Evolutionary conservation across 2,797 vertebrate genomes (phyloP).

Genomic region (Potorous gilbertii): DNA sequence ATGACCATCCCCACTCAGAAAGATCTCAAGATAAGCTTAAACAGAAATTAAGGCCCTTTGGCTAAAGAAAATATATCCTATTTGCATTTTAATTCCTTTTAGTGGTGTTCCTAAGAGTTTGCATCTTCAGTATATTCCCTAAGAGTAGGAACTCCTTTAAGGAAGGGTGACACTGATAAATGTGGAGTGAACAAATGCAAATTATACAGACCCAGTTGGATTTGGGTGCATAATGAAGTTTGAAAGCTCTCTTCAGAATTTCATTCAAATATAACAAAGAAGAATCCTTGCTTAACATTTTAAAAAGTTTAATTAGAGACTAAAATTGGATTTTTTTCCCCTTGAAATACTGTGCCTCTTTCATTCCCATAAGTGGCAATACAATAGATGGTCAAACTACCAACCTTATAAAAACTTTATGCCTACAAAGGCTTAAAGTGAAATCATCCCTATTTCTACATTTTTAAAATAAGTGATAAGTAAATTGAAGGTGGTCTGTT

Average conservation of each 20-base stretch:
- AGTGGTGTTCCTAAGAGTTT: background rate
- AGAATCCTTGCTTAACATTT: background rate
- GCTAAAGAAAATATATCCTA: background rate
- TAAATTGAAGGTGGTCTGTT: constrained; percentile 25
- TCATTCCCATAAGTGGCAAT: background rate
- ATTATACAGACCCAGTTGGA: background rate
- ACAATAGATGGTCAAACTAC: background rate
- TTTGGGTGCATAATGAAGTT: background rate
- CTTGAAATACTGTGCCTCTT: background rate
- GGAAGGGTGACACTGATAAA: background rate
- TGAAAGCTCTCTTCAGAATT: background rate
- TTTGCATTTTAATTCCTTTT: background rate
- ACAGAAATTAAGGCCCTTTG: background rate
- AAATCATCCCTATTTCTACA: constrained; percentile 16
- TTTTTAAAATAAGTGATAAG: background rate
- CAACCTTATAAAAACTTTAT: background rate
- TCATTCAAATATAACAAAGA: background rate
- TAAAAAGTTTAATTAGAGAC: constrained; percentile 26
- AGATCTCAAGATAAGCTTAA: background rate
- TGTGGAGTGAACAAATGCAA: background rate
- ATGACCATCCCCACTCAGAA: background rate
- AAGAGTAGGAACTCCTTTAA: background rate
- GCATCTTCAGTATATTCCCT: background rate
- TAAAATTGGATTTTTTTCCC: background rate
- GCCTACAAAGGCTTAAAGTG: background rate